phyloP scores from a whole-genome alignment of 2,797 vertebrate species.

The Corythornis leucogaster region DNA sequence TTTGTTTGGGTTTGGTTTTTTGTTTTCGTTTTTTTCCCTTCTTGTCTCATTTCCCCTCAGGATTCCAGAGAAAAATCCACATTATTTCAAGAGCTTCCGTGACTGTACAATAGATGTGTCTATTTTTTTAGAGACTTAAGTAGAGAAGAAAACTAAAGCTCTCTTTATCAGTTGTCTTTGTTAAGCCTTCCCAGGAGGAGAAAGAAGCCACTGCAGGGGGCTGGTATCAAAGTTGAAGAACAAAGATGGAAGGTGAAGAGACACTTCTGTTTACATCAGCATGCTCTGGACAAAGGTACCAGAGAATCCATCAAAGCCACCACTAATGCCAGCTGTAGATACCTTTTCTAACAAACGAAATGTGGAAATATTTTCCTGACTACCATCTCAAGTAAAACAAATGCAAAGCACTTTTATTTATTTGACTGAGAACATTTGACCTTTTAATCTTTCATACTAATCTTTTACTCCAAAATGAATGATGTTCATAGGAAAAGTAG shows the following conservation, averaged over 20 bases:
- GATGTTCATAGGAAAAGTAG: background rate
- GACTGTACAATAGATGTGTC: background rate
- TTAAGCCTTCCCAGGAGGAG: constrained; percentile 23
- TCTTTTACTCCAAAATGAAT: background rate
- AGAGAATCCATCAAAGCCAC: constrained; percentile 34
- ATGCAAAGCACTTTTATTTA: background rate
- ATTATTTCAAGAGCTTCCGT: constrained; percentile 19
- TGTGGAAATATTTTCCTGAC: background rate
- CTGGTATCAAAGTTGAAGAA: constrained; percentile 40
- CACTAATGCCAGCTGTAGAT: background rate
- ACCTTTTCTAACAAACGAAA: constrained; percentile 5
- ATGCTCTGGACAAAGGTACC: constrained; percentile 10
- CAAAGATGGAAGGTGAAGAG: constrained; percentile 50
- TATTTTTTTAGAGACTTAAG: constrained; percentile 21
- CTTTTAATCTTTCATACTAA: background rate
- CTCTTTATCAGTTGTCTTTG: constrained; percentile 8
- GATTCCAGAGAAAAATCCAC: background rate
- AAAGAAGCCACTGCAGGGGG: constrained; percentile 21
- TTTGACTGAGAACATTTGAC: background rate
- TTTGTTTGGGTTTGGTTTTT: too few relatives aligned
- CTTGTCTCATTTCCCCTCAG: background rate
- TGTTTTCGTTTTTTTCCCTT: background rate
- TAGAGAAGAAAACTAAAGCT: constrained; percentile 3
- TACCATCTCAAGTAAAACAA: background rate
- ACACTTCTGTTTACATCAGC: constrained; percentile 47